A percentile compares a stretch with the other conserved stretches of the same genome.
These are phyloP conservation scores for Onthophagus sagittarius DNA, from an alignment of 2,888 invertebrate species.

Conservation along the genomic window DNA sequence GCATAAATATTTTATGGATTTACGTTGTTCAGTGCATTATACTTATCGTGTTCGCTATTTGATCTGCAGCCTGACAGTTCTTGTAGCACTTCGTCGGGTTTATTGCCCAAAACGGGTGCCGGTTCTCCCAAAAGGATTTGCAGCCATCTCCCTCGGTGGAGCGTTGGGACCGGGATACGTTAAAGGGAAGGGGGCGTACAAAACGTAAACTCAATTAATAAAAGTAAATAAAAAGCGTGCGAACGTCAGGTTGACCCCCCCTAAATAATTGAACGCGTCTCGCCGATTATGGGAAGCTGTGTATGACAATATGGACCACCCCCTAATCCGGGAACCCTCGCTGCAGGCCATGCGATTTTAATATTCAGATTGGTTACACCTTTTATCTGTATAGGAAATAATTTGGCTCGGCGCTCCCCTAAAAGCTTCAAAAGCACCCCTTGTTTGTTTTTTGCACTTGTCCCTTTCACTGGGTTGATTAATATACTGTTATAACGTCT, in stretches of 20 bases:
- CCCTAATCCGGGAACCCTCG: constrained; percentile 20
- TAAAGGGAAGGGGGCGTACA: not conserved
- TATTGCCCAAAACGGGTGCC: constrained; percentile 24
- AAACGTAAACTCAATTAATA: constrained; percentile 35
- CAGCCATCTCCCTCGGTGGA: not conserved
- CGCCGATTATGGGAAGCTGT: constrained; percentile 48
- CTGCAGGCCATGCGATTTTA: constrained; percentile 41
- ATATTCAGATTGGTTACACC: constrained; percentile 53
- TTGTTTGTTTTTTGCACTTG: constrained; percentile 51
- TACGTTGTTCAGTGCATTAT: constrained; percentile 51
- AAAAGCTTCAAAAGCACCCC: constrained; percentile 42
- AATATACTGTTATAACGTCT: constrained; percentile 23
- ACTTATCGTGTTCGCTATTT: constrained; percentile 49
- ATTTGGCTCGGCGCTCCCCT: constrained; percentile 37
- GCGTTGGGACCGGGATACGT: not conserved
- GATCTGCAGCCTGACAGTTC: constrained; percentile 41
- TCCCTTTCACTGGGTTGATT: constrained; percentile 46
- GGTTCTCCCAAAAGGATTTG: constrained; percentile 25
- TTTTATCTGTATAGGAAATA: constrained; percentile 51
- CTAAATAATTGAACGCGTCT: constrained; percentile 48
- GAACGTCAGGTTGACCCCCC: constrained; percentile 36
- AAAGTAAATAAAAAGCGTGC: constrained; percentile 46
- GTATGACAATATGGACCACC: constrained; percentile 41
- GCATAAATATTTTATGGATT: constrained; percentile 52
- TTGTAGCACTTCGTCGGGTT: constrained; percentile 34